Percentiles rank a stretch among this genome's conserved stretches.
phyloP scores from a whole-genome alignment of 1,140 invertebrate genomes.

The Ladona fulva region DNA sequence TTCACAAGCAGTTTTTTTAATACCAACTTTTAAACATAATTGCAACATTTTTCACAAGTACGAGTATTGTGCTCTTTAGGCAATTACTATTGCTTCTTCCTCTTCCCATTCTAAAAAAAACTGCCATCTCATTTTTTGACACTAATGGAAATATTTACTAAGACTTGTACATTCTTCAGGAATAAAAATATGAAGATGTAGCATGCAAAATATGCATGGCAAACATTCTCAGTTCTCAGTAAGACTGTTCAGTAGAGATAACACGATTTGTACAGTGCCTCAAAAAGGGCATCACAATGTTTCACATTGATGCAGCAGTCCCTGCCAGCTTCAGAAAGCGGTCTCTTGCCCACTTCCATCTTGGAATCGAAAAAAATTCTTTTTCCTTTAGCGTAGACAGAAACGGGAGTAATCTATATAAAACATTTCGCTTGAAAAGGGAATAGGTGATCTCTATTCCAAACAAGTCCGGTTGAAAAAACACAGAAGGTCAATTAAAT shows the following conservation, averaged over 20 bases:
- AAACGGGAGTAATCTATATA: not conserved
- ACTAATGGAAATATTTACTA: conserved; percentile 8
- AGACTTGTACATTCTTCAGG: conserved; percentile 5
- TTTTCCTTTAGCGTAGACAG: not conserved
- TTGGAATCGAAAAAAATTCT: not conserved
- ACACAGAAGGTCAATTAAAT: not conserved
- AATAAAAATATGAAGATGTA: not conserved
- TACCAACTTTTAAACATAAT: not conserved
- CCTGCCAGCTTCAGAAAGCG: not conserved
- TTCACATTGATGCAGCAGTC: not conserved
- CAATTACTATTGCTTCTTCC: not conserved
- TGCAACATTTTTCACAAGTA: not conserved
- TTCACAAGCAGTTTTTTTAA: not conserved
- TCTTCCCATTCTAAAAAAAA: not conserved
- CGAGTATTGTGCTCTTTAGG: not conserved
- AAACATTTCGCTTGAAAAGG: not conserved
- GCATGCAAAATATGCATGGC: not conserved
- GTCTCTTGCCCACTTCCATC: not conserved
- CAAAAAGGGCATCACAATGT: not conserved
- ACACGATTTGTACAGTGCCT: not conserved
- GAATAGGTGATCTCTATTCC: not conserved
- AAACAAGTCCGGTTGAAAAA: not conserved
- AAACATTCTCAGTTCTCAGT: not conserved
- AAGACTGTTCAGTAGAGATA: not conserved
- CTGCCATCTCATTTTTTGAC: not conserved